Percentiles rank a stretch among this genome's conserved stretches.
Conservation (phyloP, 1,140 invertebrate genomes). For the Leucophenga varia region DNA sequence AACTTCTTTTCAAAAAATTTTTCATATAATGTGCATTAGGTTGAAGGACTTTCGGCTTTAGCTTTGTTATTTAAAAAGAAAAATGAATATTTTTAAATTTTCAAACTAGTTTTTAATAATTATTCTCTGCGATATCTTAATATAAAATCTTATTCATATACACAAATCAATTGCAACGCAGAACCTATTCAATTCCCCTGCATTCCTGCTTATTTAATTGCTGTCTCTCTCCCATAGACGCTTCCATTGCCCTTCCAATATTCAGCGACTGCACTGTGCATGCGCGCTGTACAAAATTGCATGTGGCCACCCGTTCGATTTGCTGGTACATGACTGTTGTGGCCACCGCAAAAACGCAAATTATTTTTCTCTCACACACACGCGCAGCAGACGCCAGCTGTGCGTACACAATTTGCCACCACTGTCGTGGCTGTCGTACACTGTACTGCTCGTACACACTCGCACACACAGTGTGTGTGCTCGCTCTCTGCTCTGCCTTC, state of each 20-base stretch:
- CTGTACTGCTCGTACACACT: constrained; percentile 10
- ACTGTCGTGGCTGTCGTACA: constrained; percentile 25
- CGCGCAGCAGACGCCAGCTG: constrained; percentile 14
- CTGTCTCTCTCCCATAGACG: no score
- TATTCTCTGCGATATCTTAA: no score
- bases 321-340: constrained; percentile 22
- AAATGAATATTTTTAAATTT: no score
- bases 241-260: constrained; percentile 19
- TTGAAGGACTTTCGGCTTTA: no score
- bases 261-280: constrained; percentile 35
- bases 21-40: no score
- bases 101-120: no score
- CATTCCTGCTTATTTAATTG: no score
- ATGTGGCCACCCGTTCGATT: constrained; percentile 6
- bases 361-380: constrained; percentile 29
- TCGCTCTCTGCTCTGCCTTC: neutral
- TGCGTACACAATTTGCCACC: constrained; percentile 29
- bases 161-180: no score
- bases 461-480: neutral
- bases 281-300: constrained; percentile 25
- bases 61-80: no score
- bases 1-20: no score
- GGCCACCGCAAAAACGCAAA: constrained; percentile 33
- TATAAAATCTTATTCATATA: no score
- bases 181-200: no score